phyloP scores from a whole-genome alignment of 1,140 invertebrate genomes.

The Saxidomus purpurata region DNA sequence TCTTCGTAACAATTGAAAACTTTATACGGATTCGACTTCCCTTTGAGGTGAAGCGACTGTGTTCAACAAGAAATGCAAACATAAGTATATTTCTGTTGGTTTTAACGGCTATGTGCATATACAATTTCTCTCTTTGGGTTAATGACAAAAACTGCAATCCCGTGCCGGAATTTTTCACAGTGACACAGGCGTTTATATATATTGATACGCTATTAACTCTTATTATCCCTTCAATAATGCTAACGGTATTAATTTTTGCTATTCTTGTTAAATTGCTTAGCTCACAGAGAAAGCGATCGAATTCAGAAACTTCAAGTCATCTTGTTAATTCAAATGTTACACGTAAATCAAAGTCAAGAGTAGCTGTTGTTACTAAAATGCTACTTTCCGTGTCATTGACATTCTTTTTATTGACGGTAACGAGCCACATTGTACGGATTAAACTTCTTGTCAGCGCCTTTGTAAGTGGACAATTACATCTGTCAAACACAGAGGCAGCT shows the following conservation, averaged over 20 bases:
- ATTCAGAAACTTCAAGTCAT: constrained; percentile 14
- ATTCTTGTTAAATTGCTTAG: constrained; percentile 45
- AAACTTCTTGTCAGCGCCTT: constrained; percentile 76
- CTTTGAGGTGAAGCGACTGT: constrained; percentile 75
- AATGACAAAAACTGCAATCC: constrained; percentile 57
- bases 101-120: constrained; percentile 73
- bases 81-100: constrained; percentile 70
- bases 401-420: constrained; percentile 93
- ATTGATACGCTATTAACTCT: constrained; percentile 88
- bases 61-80: constrained; percentile 77
- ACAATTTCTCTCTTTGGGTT: constrained; percentile 81
- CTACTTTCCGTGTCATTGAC: constrained; percentile 93
- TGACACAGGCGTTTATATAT: constrained; percentile 88
- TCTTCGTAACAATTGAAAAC: constrained; percentile 76
- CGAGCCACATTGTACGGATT: constrained; percentile 86
- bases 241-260: constrained; percentile 58
- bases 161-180: constrained; percentile 59
- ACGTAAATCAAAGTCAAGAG: constrained; percentile 85
- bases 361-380: constrained; percentile 90
- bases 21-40: constrained; percentile 83
- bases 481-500: constrained; percentile 68
- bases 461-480: constrained; percentile 15
- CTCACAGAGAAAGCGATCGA: constrained; percentile 31
- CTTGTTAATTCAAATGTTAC: constrained; percentile 87
- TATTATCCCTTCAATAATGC: constrained; percentile 87